Percentiles rank a stretch among this genome's conserved stretches.
Evolutionary conservation across 2,888 invertebrate species (phyloP).

Genomic region (Anoncus sp.): DNA sequence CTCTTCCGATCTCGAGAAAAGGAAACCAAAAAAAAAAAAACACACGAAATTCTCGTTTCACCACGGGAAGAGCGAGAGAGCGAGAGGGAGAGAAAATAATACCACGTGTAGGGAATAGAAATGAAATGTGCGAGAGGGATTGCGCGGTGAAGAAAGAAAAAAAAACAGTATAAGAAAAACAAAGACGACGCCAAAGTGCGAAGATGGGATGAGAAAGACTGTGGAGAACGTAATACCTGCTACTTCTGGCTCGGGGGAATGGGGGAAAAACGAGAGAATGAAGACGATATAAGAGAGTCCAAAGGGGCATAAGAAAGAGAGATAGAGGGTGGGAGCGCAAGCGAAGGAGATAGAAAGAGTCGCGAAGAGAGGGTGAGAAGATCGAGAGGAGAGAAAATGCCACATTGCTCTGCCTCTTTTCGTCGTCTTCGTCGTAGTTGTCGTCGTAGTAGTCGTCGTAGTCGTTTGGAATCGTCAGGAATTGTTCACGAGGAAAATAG

Average conservation of each 20-base stretch:
- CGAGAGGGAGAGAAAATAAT: slow-evolving; percentile 45
- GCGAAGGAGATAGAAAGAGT: slow-evolving; percentile 8
- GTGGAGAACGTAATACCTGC: slow-evolving; percentile 55
- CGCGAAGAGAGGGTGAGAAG: slow-evolving; percentile 26
- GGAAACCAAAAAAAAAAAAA: slow-evolving; percentile 17
- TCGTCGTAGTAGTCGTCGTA: slow-evolving; percentile 27
- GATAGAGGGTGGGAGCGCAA: slow-evolving; percentile 17
- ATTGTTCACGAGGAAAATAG: slow-evolving; percentile 75
- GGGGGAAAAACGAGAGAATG: slow-evolving; percentile 49
- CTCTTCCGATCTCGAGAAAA: no score
- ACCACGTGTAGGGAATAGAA: slow-evolving; percentile 46
- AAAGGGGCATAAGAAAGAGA: slow-evolving; percentile 23
- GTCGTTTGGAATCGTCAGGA: slow-evolving; percentile 65
- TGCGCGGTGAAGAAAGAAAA: slow-evolving; percentile 27
- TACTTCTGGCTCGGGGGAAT: slow-evolving; percentile 38
- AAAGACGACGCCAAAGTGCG: slow-evolving; percentile 47
- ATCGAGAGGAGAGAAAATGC: slow-evolving; percentile 53
- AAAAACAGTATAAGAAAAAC: slow-evolving; percentile 17
- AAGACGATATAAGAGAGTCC: slow-evolving; percentile 50
- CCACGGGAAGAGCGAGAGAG: slow-evolving; percentile 10
- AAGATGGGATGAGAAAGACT: slow-evolving; percentile 57
- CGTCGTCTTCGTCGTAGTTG: slow-evolving; percentile 32
- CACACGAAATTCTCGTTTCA: slow-evolving; percentile 23
- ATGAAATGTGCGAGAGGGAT: slow-evolving; percentile 52
- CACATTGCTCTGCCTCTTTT: slow-evolving; percentile 37